Percentiles rank a stretch among this genome's conserved stretches.
Evolutionary conservation across 2,113 vertebrate genomes (phyloP).

Genomic region (Chiloscyllium plagiosum): DNA sequence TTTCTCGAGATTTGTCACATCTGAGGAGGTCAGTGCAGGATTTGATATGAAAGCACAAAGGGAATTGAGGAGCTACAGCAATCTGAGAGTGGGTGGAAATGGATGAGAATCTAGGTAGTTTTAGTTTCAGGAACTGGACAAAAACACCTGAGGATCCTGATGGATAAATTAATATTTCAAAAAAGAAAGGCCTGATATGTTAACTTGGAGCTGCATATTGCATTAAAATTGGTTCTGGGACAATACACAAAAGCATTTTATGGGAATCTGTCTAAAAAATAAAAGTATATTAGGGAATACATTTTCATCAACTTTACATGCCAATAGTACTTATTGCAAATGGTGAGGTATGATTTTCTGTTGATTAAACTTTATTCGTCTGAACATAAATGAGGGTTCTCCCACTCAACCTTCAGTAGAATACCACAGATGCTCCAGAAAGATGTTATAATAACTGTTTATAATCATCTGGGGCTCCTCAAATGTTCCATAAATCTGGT

Average conservation of each 20-base stretch:
- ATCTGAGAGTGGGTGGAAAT: neutral
- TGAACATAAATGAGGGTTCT: neutral
- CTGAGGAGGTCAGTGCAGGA: neutral
- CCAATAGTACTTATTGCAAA: neutral
- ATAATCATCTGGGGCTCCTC: neutral
- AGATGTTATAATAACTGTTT: neutral
- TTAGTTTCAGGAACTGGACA: neutral
- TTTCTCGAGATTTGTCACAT: neutral
- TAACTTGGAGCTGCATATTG: neutral
- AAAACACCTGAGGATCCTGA: neutral
- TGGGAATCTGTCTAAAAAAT: neutral
- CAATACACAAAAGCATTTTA: neutral
- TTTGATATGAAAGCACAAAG: neutral
- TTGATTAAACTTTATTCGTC: neutral
- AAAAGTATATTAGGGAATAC: neutral
- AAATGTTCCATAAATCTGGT: neutral
- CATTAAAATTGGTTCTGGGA: neutral
- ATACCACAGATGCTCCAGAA: neutral
- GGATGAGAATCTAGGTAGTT: neutral
- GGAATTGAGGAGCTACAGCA: neutral
- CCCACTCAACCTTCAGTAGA: neutral
- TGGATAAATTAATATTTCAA: neutral
- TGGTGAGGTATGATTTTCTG: neutral
- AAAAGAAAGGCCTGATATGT: neutral
- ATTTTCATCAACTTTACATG: neutral